Percentiles rank a stretch among this genome's conserved stretches.
These are phyloP conservation scores for Pontoporia blainvillei DNA, from an alignment of 2,113 vertebrate species.

Conservation along the genomic window DNA sequence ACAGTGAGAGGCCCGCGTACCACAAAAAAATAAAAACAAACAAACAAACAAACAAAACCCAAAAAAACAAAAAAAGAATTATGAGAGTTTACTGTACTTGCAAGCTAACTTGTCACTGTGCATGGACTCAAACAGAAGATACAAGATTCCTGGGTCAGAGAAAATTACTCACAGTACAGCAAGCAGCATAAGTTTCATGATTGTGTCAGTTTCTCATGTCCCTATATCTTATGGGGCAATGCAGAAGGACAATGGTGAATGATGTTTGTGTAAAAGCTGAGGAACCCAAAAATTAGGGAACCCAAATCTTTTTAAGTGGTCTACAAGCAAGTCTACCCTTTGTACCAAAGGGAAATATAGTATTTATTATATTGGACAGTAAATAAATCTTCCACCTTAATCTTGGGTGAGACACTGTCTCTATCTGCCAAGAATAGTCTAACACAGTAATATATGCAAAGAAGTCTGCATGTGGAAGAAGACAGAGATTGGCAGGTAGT, in stretches of 20 bases:
- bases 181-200: fast-evolving
- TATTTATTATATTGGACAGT: not conserved
- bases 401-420: not conserved
- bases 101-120: not conserved
- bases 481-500: not conserved
- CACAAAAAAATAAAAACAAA: too few species aligned
- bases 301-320: not conserved
- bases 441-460: not conserved
- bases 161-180: not conserved
- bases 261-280: not conserved
- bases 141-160: not conserved
- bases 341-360: not conserved
- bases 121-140: not conserved
- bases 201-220: not conserved
- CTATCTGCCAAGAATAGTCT: not conserved
- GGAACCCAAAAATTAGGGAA: not conserved
- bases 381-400: not conserved
- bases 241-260: not conserved
- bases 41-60: too few species aligned
- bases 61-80: not conserved
- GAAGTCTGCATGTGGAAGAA: not conserved
- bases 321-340: not conserved
- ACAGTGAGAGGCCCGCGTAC: too few species aligned
- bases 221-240: not conserved
- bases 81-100: not conserved